phyloP scores from a whole-genome alignment of 2,888 invertebrate species.

The Sesia bembeciformis region DNA sequence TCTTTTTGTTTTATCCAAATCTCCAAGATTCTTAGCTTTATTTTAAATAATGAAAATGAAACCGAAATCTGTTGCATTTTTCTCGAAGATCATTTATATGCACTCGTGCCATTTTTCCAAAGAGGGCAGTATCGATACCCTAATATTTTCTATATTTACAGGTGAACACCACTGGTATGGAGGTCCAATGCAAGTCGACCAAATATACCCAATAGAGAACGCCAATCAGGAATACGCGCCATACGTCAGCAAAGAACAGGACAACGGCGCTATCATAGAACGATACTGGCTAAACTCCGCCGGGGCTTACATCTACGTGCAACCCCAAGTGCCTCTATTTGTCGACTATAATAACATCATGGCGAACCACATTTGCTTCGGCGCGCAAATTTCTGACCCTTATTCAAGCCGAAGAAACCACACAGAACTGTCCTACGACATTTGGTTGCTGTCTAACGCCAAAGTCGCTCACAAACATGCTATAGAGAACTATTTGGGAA shows the following conservation, averaged over 20 bases:
- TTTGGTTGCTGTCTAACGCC: slow-evolving; percentile 75
- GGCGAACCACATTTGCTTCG: slow-evolving; percentile 72
- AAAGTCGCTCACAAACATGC: slow-evolving; percentile 78
- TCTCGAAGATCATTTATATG: no score
- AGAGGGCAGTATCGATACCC: no score
- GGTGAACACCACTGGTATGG: slow-evolving; percentile 78
- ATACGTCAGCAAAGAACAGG: slow-evolving; percentile 66
- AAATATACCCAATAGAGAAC: slow-evolving; percentile 77
- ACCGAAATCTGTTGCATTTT: no score
- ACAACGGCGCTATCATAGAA: slow-evolving; percentile 76
- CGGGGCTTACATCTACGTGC: slow-evolving; percentile 79
- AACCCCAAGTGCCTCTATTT: slow-evolving; percentile 79
- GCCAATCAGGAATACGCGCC: slow-evolving; percentile 64
- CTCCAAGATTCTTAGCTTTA: no score
- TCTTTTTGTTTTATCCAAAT: no score
- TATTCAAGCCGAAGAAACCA: slow-evolving; percentile 55
- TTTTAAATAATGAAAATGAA: no score
- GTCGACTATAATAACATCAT: slow-evolving; percentile 78
- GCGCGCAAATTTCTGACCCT: slow-evolving; percentile 69
- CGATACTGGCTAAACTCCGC: slow-evolving; percentile 83
- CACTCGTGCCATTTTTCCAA: no score
- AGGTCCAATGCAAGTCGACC: slow-evolving; percentile 75
- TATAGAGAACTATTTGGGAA: slow-evolving; percentile 74
- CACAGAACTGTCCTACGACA: slow-evolving; percentile 70
- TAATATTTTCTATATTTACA: slow-evolving; percentile 12